A percentile compares a stretch with the other conserved stretches of the same genome.
Evolutionary conservation across 30 jellyfish, hydroid and myxozoan genomes (phyloP).

Genomic region (Cassiopea xamachana): DNA sequence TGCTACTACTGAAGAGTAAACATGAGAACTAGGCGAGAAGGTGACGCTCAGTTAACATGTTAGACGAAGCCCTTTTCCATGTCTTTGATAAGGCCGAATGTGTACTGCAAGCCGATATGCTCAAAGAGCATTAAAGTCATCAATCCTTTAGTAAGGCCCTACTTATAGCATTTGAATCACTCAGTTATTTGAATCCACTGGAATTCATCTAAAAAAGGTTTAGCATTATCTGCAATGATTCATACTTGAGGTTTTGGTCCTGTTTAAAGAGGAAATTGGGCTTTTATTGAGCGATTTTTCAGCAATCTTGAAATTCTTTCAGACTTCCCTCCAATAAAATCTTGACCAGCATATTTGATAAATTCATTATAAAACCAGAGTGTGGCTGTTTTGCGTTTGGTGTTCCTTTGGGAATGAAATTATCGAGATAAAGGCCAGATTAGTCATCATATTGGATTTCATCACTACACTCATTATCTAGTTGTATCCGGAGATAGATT

Average conservation of each 20-base stretch:
- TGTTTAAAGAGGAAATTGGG: constrained; percentile 1
- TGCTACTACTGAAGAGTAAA: no score
- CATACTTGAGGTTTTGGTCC: constrained; percentile 2
- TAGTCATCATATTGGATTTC: neutral
- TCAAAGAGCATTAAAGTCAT: neutral
- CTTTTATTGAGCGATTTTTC: constrained; percentile 13
- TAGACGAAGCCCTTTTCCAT: no score
- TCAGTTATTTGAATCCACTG: constrained; percentile 8
- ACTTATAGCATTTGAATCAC: neutral
- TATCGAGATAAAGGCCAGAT: constrained; percentile 2
- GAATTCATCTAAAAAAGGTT: constrained; percentile 13
- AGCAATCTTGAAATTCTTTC: constrained; percentile 14
- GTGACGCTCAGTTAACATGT: no score
- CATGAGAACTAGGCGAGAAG: no score
- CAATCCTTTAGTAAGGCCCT: neutral
- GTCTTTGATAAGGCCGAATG: neutral
- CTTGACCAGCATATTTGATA: neutral
- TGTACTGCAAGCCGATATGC: neutral
- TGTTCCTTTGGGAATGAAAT: constrained; percentile 6
- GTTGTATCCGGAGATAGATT: neutral
- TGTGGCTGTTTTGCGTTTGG: neutral
- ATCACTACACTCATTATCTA: neutral
- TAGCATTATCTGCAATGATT: neutral
- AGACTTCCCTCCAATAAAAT: constrained; percentile 5
- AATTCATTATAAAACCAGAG: constrained; percentile 2